phyloP scores from a whole-genome alignment of 2,888 invertebrate species.

The Fabriciana adippe region DNA sequence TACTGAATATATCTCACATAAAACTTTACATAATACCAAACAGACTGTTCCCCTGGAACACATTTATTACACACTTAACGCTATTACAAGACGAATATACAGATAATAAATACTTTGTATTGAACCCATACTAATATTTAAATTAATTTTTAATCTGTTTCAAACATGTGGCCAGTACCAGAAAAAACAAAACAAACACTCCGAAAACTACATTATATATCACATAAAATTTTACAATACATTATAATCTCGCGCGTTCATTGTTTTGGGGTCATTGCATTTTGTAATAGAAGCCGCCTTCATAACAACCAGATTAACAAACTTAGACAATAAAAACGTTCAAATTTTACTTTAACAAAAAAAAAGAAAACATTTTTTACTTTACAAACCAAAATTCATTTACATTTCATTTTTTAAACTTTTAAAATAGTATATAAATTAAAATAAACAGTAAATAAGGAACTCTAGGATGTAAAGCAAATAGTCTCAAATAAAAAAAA shows the following conservation, averaged over 20 bases:
- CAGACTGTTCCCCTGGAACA: conserved; percentile 57
- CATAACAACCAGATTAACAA: conserved; percentile 45
- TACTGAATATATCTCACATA: conserved; percentile 69
- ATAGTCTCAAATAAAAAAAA: conserved; percentile 5
- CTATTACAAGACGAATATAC: conserved; percentile 25
- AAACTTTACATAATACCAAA: conserved; percentile 44
- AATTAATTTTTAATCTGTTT: too few relatives aligned
- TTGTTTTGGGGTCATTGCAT: conserved; percentile 58
- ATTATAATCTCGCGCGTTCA: conserved; percentile 47
- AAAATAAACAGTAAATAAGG: background rate
- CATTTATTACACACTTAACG: conserved; percentile 25
- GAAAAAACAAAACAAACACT: conserved; percentile 54
- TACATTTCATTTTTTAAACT: background rate
- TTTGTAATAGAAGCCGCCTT: conserved; percentile 48
- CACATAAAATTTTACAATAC: conserved; percentile 69
- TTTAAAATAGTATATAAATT: background rate
- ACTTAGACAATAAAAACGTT: conserved; percentile 39
- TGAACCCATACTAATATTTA: background rate
- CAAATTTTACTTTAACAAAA: conserved; percentile 48
- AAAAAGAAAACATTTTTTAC: conserved; percentile 48
- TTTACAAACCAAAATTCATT: conserved; percentile 15
- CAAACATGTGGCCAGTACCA: conserved; percentile 15
- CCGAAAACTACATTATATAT: conserved; percentile 63
- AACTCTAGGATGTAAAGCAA: conserved; percentile 4
- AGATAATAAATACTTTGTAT: conserved; percentile 8